A percentile compares a stretch with the other conserved stretches of the same genome.
Evolutionary conservation across 2,888 invertebrate species (phyloP).

Genomic region (Campoletis raptor): DNA sequence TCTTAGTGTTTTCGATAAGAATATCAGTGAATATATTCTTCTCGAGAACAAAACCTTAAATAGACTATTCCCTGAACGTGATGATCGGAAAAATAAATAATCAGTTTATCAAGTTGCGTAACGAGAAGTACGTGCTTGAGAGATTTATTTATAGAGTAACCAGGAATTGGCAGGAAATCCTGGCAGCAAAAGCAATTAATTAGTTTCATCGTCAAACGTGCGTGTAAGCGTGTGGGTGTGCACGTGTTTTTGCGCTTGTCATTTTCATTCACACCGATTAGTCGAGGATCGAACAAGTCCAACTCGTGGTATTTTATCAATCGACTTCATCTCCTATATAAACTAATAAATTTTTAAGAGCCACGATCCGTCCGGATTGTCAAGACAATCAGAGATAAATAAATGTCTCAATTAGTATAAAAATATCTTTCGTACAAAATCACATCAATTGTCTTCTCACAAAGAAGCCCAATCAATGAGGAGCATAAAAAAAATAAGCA

Average conservation of each 20-base stretch:
- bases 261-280: constrained; percentile 62
- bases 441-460: background rate
- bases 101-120: constrained; percentile 37
- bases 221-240: constrained; percentile 7
- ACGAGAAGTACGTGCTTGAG: constrained; percentile 22
- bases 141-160: constrained; percentile 54
- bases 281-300: constrained; percentile 34
- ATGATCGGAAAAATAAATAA: constrained; percentile 41
- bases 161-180: constrained; percentile 65
- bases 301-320: constrained; percentile 42
- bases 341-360: constrained; percentile 10
- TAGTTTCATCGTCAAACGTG: constrained; percentile 28
- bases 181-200: constrained; percentile 62
- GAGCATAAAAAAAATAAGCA: background rate
- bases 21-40: background rate
- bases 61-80: background rate
- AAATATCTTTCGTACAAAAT: background rate
- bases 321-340: constrained; percentile 37
- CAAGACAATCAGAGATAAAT: constrained; percentile 9
- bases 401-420: constrained; percentile 25
- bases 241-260: constrained; percentile 10
- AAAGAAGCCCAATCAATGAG: background rate
- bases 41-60: background rate
- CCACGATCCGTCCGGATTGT: background rate
- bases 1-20: background rate